Conservation (phyloP, 2,113 vertebrate species). For the Acanthisitta chloris region DNA sequence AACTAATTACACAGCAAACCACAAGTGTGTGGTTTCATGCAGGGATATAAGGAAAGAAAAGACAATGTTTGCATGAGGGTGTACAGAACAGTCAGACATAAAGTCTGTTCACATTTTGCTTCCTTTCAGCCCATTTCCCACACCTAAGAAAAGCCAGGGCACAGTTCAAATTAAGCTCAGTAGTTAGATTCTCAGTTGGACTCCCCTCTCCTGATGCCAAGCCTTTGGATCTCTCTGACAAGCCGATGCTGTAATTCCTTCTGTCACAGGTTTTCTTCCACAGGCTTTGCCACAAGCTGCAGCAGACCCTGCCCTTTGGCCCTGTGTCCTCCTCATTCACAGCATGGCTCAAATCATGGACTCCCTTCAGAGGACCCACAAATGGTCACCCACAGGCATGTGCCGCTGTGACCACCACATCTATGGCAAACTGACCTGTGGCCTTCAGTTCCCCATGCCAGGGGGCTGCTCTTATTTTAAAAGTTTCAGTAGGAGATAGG, state of each 20-base stretch:
- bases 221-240: background rate
- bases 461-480: background rate
- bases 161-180: background rate
- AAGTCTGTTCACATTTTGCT: background rate
- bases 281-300: background rate
- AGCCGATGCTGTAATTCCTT: background rate
- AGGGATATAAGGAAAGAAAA: background rate
- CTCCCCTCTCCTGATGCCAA: background rate
- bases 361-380: background rate
- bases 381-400: rapidly evolving
- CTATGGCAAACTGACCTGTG: background rate
- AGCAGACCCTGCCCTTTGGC: background rate
- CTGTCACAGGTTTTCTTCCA: background rate
- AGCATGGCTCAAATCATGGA: background rate
- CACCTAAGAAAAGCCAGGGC: background rate
- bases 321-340: background rate
- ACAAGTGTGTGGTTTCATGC: slow-evolving; percentile 32
- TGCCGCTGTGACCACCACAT: rapidly evolving
- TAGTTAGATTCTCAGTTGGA: background rate
- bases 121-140: background rate
- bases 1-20: slow-evolving; percentile 48
- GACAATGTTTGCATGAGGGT: background rate
- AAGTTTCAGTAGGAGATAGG: background rate
- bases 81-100: background rate
- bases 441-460: background rate